Evolutionary conservation across 2,888 invertebrate species (phyloP).

Genomic region (Poecilobothrus nobilitatus): DNA sequence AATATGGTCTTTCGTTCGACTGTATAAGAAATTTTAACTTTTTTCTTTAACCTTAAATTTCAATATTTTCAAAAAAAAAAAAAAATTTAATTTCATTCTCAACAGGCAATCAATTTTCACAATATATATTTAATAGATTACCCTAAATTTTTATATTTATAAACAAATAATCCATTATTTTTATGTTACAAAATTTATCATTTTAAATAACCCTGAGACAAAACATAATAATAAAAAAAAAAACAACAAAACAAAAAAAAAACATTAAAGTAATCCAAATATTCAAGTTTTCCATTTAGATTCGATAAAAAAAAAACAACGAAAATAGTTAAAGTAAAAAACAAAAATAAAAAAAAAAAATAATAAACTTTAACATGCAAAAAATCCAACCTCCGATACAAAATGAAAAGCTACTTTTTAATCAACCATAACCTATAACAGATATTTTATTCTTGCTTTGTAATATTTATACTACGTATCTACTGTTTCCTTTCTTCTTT

Average conservation of each 20-base stretch:
- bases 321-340: not conserved
- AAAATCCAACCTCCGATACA: not conserved
- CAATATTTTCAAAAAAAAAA: no score
- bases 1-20: no score
- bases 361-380: not conserved
- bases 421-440: not conserved
- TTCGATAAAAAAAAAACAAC: not conserved
- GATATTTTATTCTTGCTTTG: no score
- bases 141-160: no score
- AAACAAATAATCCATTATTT: no score
- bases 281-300: not conserved
- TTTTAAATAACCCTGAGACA: conserved; percentile 6
- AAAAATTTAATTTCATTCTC: no score
- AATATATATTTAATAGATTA: no score
- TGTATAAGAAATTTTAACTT: no score
- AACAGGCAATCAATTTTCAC: no score
- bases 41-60: no score
- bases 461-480: no score
- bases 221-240: not conserved
- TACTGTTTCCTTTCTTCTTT: no score
- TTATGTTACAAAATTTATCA: not conserved
- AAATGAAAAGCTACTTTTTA: not conserved
- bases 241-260: not conserved
- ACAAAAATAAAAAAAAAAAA: not conserved
- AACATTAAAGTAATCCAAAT: not conserved